Conservation (phyloP, 1,140 invertebrate genomes). For the Ostrea edulis region DNA sequence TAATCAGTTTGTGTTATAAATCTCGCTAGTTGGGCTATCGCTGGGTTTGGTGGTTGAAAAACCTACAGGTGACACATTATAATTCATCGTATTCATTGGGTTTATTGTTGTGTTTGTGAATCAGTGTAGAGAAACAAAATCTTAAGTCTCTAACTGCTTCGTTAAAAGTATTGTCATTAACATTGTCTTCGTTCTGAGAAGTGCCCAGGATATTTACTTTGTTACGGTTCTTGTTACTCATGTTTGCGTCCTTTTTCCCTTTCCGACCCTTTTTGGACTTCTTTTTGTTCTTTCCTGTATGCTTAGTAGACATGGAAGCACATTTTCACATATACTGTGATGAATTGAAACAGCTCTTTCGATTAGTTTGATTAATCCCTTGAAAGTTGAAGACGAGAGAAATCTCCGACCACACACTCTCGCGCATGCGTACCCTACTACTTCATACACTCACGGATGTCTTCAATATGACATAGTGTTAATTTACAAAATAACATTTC, state of each 20-base stretch:
- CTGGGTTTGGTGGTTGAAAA: not conserved
- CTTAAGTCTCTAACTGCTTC: not conserved
- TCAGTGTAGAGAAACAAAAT: not conserved
- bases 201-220: not conserved
- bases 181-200: not conserved
- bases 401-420: no score
- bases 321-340: no score
- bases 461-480: no score
- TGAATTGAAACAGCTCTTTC: no score
- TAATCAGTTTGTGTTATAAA: constrained; percentile 21
- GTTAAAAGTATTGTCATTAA: not conserved
- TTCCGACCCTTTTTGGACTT: constrained; percentile 4
- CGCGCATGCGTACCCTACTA: no score
- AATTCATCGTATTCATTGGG: constrained; percentile 2
- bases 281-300: not conserved
- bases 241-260: not conserved
- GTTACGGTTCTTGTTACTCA: not conserved
- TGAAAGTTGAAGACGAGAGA: no score
- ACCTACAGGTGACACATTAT: constrained; percentile 3
- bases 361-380: no score
- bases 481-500: no score
- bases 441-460: no score
- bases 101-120: not conserved
- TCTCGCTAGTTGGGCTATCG: not conserved
- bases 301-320: not conserved